Conservation (phyloP, 1,140 invertebrate genomes). For the Glossosoma conforme region DNA sequence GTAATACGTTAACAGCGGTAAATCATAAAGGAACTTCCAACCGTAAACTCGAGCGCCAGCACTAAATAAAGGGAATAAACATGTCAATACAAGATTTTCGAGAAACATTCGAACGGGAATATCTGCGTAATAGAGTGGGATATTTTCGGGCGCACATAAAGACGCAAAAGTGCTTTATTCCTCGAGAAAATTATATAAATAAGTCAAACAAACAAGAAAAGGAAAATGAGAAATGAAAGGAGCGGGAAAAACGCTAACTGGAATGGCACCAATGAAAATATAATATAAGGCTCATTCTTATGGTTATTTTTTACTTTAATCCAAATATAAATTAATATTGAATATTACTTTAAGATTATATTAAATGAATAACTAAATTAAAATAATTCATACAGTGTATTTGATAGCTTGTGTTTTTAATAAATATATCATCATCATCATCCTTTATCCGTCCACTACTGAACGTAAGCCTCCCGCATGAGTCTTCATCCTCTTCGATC, state of each 20-base stretch:
- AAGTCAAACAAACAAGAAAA: conserved; percentile 10
- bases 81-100: conserved; percentile 1
- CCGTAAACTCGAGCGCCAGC: conserved; percentile 1
- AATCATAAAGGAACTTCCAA: conserved; percentile 1
- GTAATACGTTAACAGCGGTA: not conserved
- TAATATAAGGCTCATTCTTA: too few species aligned
- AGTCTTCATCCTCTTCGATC: too few species aligned
- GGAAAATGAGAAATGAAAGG: conserved; percentile 2
- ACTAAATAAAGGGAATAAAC: not conserved
- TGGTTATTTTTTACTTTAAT: too few species aligned
- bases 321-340: too few species aligned
- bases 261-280: too few species aligned
- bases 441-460: too few species aligned
- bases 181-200: conserved; percentile 10
- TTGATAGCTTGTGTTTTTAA: too few species aligned
- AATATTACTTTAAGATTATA: too few species aligned
- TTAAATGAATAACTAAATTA: too few species aligned
- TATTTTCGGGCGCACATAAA: not conserved
- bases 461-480: too few species aligned
- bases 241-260: not conserved
- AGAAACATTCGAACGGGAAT: conserved; percentile 2
- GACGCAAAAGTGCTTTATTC: not conserved
- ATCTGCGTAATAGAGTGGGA: conserved; percentile 5
- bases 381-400: too few species aligned
- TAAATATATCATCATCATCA: too few species aligned